Conservation (phyloP, 2,113 vertebrate species). For the Camelus dromedarius region DNA sequence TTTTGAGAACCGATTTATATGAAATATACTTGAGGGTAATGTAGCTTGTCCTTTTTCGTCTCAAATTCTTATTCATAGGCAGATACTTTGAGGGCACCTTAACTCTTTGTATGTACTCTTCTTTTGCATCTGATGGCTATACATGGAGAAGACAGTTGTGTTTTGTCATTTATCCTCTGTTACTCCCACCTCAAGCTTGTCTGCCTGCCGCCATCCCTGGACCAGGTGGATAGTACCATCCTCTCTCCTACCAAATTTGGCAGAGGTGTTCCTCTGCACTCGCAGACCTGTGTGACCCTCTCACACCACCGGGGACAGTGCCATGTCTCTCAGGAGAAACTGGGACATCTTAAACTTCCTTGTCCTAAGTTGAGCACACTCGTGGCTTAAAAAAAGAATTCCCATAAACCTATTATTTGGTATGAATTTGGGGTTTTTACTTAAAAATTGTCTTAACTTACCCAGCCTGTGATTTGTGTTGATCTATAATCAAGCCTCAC, state of each 20-base stretch:
- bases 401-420: not conserved
- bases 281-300: not conserved
- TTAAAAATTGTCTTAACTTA: constrained; percentile 32
- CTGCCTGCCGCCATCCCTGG: not conserved
- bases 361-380: not conserved
- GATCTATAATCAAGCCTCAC: not conserved
- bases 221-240: not conserved
- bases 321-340: not conserved
- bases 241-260: not conserved
- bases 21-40: constrained; percentile 80
- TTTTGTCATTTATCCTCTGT: constrained; percentile 34
- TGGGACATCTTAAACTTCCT: not conserved
- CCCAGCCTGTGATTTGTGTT: not conserved
- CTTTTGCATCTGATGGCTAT: constrained; percentile 55
- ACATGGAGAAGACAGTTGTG: constrained; percentile 17
- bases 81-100: constrained; percentile 67
- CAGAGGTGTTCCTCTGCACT: not conserved
- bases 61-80: constrained; percentile 74
- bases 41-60: constrained; percentile 81
- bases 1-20: constrained; percentile 87
- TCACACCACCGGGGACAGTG: not conserved
- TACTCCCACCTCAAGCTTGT: not conserved
- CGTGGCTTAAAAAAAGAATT: not conserved
- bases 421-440: constrained; percentile 55
- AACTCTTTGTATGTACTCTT: constrained; percentile 78